phyloP scores from a whole-genome alignment of 2,797 vertebrate genomes.

The Catamblyrhynchus diadema region DNA sequence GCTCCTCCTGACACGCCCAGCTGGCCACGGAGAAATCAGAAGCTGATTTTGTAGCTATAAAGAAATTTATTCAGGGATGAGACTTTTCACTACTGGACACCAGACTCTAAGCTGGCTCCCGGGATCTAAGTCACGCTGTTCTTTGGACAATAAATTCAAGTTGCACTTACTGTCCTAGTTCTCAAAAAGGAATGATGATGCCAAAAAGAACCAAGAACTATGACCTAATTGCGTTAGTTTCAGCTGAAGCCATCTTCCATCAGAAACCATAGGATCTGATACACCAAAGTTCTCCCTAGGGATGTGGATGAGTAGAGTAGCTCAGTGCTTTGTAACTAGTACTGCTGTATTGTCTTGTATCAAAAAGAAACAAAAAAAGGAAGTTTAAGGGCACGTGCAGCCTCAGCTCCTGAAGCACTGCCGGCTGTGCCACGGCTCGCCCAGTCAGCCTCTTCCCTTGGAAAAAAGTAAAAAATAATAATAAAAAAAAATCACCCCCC shows the following conservation, averaged over 20 bases:
- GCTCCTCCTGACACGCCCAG: not conserved
- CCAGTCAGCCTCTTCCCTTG: constrained; percentile 9
- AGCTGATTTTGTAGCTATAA: not conserved
- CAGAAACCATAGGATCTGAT: constrained; percentile 73
- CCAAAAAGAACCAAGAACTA: constrained; percentile 4
- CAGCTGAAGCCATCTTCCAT: constrained; percentile 56
- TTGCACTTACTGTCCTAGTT: constrained; percentile 42
- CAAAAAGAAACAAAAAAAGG: not conserved
- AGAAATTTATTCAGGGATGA: not conserved
- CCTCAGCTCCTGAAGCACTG: not conserved
- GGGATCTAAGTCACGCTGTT: constrained; percentile 10
- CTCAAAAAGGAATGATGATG: constrained; percentile 46
- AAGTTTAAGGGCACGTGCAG: not conserved
- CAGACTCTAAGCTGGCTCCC: constrained; percentile 40
- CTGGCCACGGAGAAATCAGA: not conserved
- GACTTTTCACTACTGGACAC: not conserved
- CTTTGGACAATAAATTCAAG: constrained; percentile 60
- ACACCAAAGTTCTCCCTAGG: constrained; percentile 10
- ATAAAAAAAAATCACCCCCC: not conserved
- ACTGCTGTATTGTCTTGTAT: constrained; percentile 8
- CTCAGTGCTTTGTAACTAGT: constrained; percentile 38
- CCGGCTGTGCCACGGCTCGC: not conserved
- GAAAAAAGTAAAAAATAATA: not conserved
- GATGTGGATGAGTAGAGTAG: constrained; percentile 3
- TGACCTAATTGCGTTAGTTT: constrained; percentile 19